Percentiles rank a stretch among this genome's conserved stretches.
phyloP scores from a whole-genome alignment of 2,113 vertebrate genomes.

The Campylorhamphus procurvoides region DNA sequence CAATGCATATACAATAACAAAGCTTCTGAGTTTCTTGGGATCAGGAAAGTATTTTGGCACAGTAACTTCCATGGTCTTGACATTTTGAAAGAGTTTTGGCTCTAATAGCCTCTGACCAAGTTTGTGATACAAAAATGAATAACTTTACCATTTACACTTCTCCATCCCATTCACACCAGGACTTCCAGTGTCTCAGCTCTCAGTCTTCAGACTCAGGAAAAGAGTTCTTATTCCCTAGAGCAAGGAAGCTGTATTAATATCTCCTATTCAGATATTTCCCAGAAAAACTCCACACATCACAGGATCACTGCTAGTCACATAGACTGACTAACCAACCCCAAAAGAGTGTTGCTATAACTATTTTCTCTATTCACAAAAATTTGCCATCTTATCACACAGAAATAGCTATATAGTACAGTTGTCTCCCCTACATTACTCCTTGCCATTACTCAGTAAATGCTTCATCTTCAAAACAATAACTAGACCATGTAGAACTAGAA shows the following conservation, averaged over 20 bases:
- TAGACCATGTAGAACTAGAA: not conserved
- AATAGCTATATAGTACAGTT: not conserved
- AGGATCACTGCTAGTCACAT: not conserved
- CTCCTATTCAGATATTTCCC: not conserved
- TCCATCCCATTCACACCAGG: not conserved
- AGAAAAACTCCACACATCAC: not conserved
- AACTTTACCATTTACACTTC: not conserved
- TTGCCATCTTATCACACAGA: not conserved
- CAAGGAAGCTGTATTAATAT: not conserved
- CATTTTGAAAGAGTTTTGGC: not conserved
- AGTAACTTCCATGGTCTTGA: not conserved
- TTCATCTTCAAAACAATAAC: not conserved
- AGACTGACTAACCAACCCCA: not conserved
- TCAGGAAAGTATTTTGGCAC: not conserved
- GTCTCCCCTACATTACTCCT: not conserved
- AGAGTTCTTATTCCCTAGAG: not conserved
- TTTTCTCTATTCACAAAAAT: not conserved
- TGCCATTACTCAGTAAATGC: not conserved
- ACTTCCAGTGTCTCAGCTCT: not conserved
- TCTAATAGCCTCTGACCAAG: not conserved
- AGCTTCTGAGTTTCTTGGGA: not conserved
- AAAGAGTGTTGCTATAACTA: not conserved
- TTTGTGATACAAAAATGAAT: not conserved
- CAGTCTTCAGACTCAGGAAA: not conserved
- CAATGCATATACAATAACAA: fast-evolving